Percentiles rank a stretch among this genome's conserved stretches.
These are phyloP conservation scores for Piprites chloris DNA, from an alignment of 2,113 vertebrate genomes.

Conservation along the genomic window DNA sequence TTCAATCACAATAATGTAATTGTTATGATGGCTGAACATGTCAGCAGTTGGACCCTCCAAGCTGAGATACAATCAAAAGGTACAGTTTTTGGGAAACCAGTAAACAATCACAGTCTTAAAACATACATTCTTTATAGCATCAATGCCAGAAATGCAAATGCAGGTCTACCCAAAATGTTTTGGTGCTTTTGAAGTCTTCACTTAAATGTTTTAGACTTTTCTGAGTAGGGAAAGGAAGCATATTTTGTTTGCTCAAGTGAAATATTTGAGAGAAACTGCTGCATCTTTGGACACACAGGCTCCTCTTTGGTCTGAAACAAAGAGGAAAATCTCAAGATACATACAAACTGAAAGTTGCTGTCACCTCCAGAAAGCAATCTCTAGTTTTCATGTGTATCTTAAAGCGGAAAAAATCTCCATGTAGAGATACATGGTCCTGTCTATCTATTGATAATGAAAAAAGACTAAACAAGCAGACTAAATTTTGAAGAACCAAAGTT, in stretches of 20 bases:
- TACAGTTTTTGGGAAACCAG: background rate
- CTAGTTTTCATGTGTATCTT: background rate
- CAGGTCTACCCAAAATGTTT: background rate
- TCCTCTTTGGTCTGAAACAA: background rate
- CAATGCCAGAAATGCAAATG: background rate
- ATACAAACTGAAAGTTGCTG: background rate
- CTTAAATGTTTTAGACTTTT: background rate
- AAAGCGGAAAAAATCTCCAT: background rate
- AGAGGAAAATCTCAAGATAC: background rate
- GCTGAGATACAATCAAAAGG: background rate
- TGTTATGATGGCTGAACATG: background rate
- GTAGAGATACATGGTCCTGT: background rate
- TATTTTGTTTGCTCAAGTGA: background rate
- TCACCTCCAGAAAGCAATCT: background rate
- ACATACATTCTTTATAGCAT: background rate
- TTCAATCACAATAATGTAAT: background rate
- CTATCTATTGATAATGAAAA: background rate
- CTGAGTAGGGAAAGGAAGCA: background rate
- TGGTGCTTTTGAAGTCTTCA: background rate
- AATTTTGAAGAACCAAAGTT: background rate
- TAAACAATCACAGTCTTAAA: background rate
- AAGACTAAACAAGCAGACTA: background rate
- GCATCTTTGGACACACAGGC: background rate
- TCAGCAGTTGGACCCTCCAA: background rate
- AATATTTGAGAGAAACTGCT: background rate